phyloP scores from a whole-genome alignment of 2,797 vertebrate genomes.

The Mergus octosetaceus region DNA sequence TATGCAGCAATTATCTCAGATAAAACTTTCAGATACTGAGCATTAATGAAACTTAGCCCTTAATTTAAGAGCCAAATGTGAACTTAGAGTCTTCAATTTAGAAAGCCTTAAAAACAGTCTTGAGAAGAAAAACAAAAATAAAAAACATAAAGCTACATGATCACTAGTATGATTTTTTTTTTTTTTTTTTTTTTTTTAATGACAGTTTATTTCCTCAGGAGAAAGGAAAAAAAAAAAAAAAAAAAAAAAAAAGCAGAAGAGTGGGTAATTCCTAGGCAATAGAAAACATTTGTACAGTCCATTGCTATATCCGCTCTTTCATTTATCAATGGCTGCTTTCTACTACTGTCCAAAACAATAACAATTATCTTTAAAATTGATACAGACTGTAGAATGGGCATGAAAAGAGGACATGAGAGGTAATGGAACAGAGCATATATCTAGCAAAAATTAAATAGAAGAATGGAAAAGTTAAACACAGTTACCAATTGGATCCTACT shows the following conservation, averaged over 20 bases:
- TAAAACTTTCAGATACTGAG: background rate
- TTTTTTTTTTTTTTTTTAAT: background rate
- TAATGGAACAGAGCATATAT: background rate
- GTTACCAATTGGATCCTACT: no score
- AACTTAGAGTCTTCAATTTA: background rate
- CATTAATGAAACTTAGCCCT: background rate
- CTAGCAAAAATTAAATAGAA: background rate
- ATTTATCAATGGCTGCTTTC: background rate
- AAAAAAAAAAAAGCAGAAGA: background rate
- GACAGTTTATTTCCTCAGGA: background rate
- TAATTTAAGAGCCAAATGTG: background rate
- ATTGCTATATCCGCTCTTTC: background rate
- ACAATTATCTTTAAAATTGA: background rate
- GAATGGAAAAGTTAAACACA: background rate
- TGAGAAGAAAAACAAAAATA: background rate
- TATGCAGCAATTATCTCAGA: background rate
- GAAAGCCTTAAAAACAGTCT: background rate
- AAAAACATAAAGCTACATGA: background rate
- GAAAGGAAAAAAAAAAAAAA: background rate
- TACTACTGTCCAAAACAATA: background rate
- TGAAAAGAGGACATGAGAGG: background rate
- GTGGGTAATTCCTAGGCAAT: background rate
- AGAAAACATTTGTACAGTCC: background rate
- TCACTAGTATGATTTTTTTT: background rate
- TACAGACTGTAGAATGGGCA: background rate